Base-by-base conservation (phyloP, 2,113 vertebrate species). In the Cygnus buccinator region DNA sequence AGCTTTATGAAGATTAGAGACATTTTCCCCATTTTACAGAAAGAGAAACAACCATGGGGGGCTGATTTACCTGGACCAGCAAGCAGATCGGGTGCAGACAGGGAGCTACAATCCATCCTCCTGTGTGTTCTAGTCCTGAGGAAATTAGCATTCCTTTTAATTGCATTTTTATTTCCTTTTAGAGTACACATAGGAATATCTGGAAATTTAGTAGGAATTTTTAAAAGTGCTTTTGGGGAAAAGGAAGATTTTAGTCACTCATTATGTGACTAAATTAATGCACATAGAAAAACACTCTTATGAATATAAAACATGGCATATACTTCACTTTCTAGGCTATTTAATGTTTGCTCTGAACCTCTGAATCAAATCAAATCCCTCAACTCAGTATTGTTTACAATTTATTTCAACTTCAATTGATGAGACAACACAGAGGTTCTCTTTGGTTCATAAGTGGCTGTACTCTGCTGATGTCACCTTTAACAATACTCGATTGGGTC, bases 171-270 rank as follows among this genome's bases (percentile, higher is more conserved):
- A 91, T 87, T 97, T 95, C 89, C 65, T 94, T 79, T 92, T 93
- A 83, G 90, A 95, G 90, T 79, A 86, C 89, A 88, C 94, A 94
- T 66, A 97, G 94, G 75, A 98, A 96, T 91, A 95, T 87, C 77
- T 95, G 82, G 59, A 94, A 96, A 91, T 94, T 79, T 86, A 90
- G 90, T 31, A 90, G 75, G 82, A 95, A 87, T 91, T 95, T 95
- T 95, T 87, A 62, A 94, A 96, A 95, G 77, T 79, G 89, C 96
- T 97, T 91, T 91, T 96, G 96, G 84, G 95, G 81, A 91, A 97
- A 96, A 79, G 43, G 81, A 96, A 95, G 71, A 95, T 93, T 96
- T 95, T 95, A 96, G 93, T 94, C 84, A 95, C 58, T 95, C 84
- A 89, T 94, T 97, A 96, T 68, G 71, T 2, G 18, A 82, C 81